Evolutionary conservation across 1,140 invertebrate species (phyloP).

Genomic region (Phymastichus coffea): DNA sequence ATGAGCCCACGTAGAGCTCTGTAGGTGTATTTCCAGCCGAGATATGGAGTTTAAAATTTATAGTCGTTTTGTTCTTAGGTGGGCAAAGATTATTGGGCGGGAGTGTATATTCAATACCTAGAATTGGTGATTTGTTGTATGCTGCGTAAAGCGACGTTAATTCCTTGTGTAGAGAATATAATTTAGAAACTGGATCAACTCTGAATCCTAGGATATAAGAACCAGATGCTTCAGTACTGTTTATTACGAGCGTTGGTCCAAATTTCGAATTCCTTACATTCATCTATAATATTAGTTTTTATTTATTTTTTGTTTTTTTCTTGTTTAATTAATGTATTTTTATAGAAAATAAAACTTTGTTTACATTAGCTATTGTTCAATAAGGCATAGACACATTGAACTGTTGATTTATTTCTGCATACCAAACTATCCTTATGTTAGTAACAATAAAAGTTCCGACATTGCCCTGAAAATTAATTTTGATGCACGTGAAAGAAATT

Average conservation of each 20-base stretch:
- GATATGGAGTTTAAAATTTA: too few species aligned
- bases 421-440: conserved; percentile 97
- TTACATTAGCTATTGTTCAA: conserved; percentile 82
- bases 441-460: conserved; percentile 92
- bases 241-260: conserved; percentile 89
- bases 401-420: conserved; percentile 92
- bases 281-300: too few species aligned
- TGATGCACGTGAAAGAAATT: conserved; percentile 64
- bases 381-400: conserved; percentile 98
- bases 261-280: conserved; percentile 95
- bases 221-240: conserved; percentile 81
- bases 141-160: conserved; percentile 78
- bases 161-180: conserved; percentile 80
- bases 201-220: conserved; percentile 93
- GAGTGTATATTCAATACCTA: conserved; percentile 85
- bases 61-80: too few species aligned
- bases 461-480: conserved; percentile 87
- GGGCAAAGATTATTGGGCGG: too few species aligned
- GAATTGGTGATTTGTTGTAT: conserved; percentile 83
- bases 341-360: conserved; percentile 39
- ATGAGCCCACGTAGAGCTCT: too few species aligned
- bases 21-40: too few species aligned
- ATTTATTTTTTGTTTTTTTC: not conserved
- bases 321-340: not conserved
- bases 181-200: conserved; percentile 84